These are phyloP conservation scores for Limnephilus auricula DNA, from an alignment of 2,888 invertebrate species.

Conservation along the genomic window DNA sequence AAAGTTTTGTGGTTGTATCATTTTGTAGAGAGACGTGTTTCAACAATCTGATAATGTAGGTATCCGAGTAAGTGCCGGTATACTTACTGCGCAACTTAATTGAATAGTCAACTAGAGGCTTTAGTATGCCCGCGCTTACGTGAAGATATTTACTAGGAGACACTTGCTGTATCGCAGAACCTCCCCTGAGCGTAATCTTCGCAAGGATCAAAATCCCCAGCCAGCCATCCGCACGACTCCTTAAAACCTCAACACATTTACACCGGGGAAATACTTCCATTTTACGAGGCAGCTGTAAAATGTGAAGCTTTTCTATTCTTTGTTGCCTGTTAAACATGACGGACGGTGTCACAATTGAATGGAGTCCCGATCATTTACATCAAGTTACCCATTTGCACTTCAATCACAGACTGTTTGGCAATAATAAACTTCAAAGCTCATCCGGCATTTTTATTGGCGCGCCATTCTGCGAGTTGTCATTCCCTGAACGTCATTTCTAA, in stretches of 20 bases:
- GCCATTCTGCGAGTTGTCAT: background rate
- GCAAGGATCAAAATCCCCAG: slow-evolving; percentile 18
- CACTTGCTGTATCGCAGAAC: slow-evolving; percentile 12
- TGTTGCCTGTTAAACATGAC: slow-evolving; percentile 7
- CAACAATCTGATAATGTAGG: slow-evolving; percentile 7
- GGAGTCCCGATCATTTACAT: background rate
- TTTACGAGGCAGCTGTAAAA: slow-evolving; percentile 3
- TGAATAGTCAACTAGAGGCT: slow-evolving; percentile 42
- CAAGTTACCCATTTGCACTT: slow-evolving; percentile 8
- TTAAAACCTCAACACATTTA: slow-evolving; percentile 34
- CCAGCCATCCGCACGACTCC: background rate
- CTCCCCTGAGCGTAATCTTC: slow-evolving; percentile 34
- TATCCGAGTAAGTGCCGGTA: background rate
- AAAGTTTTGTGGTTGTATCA: background rate
- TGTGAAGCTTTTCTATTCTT: background rate
- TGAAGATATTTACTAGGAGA: slow-evolving; percentile 14
- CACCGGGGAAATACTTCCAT: background rate
- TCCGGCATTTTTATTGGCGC: background rate
- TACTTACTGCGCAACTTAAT: slow-evolving; percentile 18
- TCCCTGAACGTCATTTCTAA: background rate
- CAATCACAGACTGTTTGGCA: slow-evolving; percentile 4
- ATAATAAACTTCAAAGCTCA: background rate
- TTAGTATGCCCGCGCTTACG: background rate
- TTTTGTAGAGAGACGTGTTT: background rate
- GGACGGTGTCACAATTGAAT: background rate